Conservation (phyloP, 2,113 vertebrate species). For the Daubentonia madagascariensis region DNA sequence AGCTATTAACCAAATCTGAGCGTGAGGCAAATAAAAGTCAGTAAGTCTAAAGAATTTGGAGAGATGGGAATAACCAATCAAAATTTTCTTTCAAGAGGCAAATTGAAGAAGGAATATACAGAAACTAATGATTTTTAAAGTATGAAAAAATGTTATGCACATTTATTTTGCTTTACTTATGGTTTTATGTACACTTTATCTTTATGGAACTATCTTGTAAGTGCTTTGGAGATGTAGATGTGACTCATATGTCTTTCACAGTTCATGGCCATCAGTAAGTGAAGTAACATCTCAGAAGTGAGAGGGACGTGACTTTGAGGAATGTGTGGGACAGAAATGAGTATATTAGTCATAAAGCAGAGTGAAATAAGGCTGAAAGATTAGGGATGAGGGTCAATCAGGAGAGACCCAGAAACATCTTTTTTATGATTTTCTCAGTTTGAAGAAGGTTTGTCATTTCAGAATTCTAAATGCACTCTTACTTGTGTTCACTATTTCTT, state of each 20-base stretch:
- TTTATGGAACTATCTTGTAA: background rate
- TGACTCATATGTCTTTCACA: background rate
- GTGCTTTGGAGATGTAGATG: background rate
- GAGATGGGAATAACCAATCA: background rate
- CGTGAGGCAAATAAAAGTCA: background rate
- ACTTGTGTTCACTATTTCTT: background rate
- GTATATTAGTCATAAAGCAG: background rate
- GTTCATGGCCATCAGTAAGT: background rate
- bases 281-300: background rate
- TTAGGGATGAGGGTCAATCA: too few species aligned
- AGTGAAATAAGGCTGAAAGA: background rate
- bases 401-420: background rate
- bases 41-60: background rate
- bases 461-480: background rate
- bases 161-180: background rate
- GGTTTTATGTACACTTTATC: background rate
- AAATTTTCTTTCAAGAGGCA: background rate
- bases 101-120: background rate
- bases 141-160: background rate
- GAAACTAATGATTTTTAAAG: background rate
- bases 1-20: conserved; percentile 12
- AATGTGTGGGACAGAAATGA: background rate
- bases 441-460: background rate
- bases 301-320: background rate
- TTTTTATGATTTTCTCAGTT: background rate